Evolutionary conservation across 2,797 vertebrate species (phyloP).

Genomic region (Chrosomus eos): DNA sequence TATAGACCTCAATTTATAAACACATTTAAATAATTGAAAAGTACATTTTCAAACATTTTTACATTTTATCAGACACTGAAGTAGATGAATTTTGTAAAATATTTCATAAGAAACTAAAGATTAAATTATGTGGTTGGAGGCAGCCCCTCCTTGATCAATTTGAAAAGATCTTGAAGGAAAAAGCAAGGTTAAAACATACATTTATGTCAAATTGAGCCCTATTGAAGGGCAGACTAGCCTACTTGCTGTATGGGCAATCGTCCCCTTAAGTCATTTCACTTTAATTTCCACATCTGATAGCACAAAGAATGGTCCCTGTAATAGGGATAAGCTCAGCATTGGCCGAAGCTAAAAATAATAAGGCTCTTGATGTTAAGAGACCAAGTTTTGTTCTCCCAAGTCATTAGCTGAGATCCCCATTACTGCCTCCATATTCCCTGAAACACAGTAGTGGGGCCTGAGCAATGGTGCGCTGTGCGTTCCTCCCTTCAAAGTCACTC

Average conservation of each 20-base stretch:
- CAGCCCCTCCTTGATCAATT: conserved; percentile 58
- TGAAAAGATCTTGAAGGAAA: conserved; percentile 67
- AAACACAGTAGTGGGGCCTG: conserved; percentile 67
- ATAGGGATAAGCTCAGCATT: conserved; percentile 83
- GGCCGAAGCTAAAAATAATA: conserved; percentile 87
- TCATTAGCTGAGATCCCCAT: conserved; percentile 85
- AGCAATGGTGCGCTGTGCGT: conserved; percentile 71
- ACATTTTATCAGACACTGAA: neutral
- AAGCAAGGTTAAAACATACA: conserved; percentile 63
- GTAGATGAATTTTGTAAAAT: neutral
- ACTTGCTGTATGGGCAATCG: conserved; percentile 80
- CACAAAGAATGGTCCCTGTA: conserved; percentile 80
- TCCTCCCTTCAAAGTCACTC: conserved; percentile 82
- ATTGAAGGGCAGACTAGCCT: conserved; percentile 84
- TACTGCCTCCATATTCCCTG: conserved; percentile 80
- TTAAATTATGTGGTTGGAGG: neutral
- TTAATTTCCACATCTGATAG: conserved; percentile 87
- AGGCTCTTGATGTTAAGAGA: conserved; percentile 85
- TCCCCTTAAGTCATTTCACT: conserved; percentile 86
- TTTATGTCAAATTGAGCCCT: conserved; percentile 78
- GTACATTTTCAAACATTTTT: neutral
- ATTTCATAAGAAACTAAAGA: neutral
- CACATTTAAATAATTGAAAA: neutral
- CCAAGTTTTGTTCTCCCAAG: conserved; percentile 85
- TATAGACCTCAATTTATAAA: neutral